Evolutionary conservation across 2,888 invertebrate species (phyloP).

Genomic region (Poecilus cupreus): DNA sequence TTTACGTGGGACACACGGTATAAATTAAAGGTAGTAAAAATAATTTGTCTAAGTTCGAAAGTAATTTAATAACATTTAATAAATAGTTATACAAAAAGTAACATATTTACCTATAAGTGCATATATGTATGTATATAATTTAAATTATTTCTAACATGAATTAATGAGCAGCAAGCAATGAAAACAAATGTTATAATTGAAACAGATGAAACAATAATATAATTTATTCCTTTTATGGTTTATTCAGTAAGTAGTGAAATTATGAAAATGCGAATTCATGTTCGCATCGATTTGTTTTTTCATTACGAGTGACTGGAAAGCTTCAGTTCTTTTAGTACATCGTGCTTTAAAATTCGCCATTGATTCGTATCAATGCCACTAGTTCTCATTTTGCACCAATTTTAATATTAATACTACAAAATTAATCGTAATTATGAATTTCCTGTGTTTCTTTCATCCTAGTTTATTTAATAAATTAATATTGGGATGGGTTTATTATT

Average conservation of each 20-base stretch:
- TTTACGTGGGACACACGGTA: too few relatives aligned
- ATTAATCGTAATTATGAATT: not conserved
- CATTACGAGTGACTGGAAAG: conserved; percentile 21
- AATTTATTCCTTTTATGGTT: conserved; percentile 34
- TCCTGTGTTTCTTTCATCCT: too few relatives aligned
- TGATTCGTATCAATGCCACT: conserved; percentile 27
- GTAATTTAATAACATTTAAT: too few relatives aligned
- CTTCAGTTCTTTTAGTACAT: conserved; percentile 36
- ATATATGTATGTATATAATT: too few relatives aligned
- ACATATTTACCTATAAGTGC: too few relatives aligned
- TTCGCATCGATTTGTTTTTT: conserved; percentile 46
- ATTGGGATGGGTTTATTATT: too few relatives aligned
- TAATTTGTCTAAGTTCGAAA: too few relatives aligned
- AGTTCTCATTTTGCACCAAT: conserved; percentile 13
- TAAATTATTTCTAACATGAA: too few relatives aligned
- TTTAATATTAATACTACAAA: conserved; percentile 15
- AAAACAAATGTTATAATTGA: conserved; percentile 19
- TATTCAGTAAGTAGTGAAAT: conserved; percentile 29
- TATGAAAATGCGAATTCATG: conserved; percentile 31
- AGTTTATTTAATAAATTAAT: too few relatives aligned
- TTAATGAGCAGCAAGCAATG: not conserved
- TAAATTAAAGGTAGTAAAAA: too few relatives aligned
- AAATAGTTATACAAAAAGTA: too few relatives aligned
- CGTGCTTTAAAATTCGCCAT: conserved; percentile 30
- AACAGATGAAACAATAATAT: conserved; percentile 33